Base-by-base conservation (phyloP, 2,888 invertebrate genomes). In the Drosophila imparisetae region DNA sequence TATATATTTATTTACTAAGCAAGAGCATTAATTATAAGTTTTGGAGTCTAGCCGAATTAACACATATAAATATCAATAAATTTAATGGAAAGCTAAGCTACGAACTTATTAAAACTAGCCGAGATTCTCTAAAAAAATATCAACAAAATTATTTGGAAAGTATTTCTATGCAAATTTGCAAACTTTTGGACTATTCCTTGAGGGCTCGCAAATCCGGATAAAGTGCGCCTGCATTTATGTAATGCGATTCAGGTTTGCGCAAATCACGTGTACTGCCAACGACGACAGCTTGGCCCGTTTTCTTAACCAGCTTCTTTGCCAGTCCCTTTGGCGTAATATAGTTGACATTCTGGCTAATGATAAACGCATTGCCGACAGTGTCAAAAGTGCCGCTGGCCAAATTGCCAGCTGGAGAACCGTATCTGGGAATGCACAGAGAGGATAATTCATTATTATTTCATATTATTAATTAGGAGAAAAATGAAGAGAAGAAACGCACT, bases 341-440 rank as follows among this genome's bases (percentile, higher is more conserved):
- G 88, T 94, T 94, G 0, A 95, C 93, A 92, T 96, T 96, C 81
- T 95, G 94, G 32, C 95, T 95, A 3, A 96, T 94, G 81, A 94
- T 93, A 40, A 95, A 95, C 0, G 95, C 94, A 92, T 97, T 96
- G 11, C 96, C 96, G 7, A 95, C 94, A 0, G 96, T 94, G 81
- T 95, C 94, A 53, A 96, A 93, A 0, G 96, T 95, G 84, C 95
- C 94, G 53, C 94, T 94, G 1, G 96, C 95, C 6, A 96, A 93
- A 72, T 93, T 93, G 1, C 95, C 95, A 32, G 95, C 96, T 21
- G 95, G 94, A 15, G 93, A 92, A 1, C 96, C 96, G 92, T 96
- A 96, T 89, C 96, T 96, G 29, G n/a, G 15, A 11, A 40, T 10
- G 15, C 15, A 45, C 45, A n/a, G 80, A 24, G 54, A 57, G 4